Conservation (phyloP, 2,113 vertebrate species). For the Ursus arctos region DNA sequence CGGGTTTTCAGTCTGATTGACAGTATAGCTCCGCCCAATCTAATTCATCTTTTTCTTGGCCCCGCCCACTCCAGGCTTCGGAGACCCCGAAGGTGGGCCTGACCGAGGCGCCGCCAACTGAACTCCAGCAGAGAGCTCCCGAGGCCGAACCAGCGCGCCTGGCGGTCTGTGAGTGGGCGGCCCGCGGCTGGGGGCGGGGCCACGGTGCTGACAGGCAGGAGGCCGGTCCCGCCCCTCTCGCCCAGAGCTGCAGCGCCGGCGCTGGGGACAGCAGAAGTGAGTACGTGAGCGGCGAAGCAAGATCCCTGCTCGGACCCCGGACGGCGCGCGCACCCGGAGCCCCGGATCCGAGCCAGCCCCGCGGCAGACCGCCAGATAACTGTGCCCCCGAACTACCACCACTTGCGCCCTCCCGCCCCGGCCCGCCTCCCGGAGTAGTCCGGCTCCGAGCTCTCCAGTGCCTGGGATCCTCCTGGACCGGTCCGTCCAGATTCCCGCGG, state of each 20-base stretch:
- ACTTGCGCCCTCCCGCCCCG: not conserved
- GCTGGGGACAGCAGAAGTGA: conserved; percentile 76
- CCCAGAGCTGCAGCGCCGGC: conserved; percentile 70
- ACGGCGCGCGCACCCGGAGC: conserved; percentile 52
- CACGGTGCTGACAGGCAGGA: conserved; percentile 63
- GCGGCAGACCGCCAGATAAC: conserved; percentile 10
- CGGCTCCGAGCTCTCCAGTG: not conserved
- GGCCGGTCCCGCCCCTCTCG: not conserved
- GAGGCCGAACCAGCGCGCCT: conserved; percentile 53
- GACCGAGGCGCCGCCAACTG: conserved; percentile 54
- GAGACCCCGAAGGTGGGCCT: conserved; percentile 36
- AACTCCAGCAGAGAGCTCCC: conserved; percentile 56
- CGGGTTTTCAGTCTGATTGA: conserved; percentile 23
- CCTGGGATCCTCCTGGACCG: conserved; percentile 64
- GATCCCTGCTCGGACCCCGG: conserved; percentile 71
- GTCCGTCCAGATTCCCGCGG: conserved; percentile 78
- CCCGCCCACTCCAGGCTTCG: conserved; percentile 25
- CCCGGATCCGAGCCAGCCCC: not conserved
- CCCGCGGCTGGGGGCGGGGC: conserved; percentile 68
- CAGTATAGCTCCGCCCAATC: conserved; percentile 78
- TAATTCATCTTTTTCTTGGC: conserved; percentile 87
- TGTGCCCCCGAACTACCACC: conserved; percentile 37
- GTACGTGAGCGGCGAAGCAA: conserved; percentile 73
- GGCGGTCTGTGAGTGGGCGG: conserved; percentile 69
- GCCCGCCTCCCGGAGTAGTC: not conserved